Conservation (phyloP, 2,113 vertebrate genomes). For the Podiceps cristatus region DNA sequence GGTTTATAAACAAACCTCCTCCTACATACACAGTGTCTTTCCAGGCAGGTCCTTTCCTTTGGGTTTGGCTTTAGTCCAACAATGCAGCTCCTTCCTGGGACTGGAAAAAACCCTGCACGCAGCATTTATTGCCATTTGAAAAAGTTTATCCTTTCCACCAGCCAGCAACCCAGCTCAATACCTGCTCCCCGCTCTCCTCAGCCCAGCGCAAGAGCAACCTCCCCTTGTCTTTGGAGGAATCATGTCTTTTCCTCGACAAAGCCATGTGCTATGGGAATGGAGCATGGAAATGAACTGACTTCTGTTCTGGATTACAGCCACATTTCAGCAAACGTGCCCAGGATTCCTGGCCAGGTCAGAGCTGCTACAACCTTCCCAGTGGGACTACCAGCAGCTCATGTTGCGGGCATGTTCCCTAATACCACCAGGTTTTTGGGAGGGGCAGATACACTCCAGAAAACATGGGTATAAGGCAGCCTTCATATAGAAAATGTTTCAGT, state of each 20-base stretch:
- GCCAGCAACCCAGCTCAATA: not conserved
- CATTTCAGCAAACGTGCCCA: fast-evolving
- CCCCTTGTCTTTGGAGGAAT: not conserved
- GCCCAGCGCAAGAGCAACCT: not conserved
- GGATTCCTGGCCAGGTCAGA: not conserved
- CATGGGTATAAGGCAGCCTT: not conserved
- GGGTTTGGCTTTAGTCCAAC: not conserved
- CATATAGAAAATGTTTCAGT: not conserved
- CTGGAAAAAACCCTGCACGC: not conserved
- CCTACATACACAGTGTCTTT: not conserved
- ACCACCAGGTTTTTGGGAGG: not conserved
- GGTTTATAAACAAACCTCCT: constrained; percentile 29
- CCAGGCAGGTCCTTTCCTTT: not conserved
- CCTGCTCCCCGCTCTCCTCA: not conserved
- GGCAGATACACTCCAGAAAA: not conserved
- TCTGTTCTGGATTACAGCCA: not conserved
- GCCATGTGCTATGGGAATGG: fast-evolving
- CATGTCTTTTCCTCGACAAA: not conserved
- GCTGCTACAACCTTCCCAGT: not conserved
- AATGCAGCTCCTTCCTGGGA: not conserved
- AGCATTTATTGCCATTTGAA: not conserved
- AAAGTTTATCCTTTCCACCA: not conserved
- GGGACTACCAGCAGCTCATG: not conserved
- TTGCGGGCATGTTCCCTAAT: fast-evolving
- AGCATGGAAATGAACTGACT: not conserved